Base-by-base conservation (phyloP, 2,888 invertebrate genomes). In the Eupithecia inturbata region DNA sequence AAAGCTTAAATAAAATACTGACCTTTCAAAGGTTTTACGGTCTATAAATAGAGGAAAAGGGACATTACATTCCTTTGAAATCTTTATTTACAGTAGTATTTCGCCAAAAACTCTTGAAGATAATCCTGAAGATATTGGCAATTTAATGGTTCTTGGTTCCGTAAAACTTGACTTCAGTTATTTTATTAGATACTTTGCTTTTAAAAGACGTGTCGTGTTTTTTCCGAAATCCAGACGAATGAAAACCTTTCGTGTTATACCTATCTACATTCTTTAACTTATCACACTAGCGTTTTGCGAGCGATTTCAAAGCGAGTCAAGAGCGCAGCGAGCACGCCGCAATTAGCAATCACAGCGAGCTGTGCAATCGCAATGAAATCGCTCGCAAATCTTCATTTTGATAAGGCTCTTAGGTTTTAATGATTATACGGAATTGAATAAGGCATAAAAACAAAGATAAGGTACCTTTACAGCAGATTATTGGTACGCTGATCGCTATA, bases 111-210 rank as follows among this genome's bases (percentile, higher is more conserved):
- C 33, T 63, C 63, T 22, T 53, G n/a, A 33, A 31, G 63, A 63
- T 63, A 63, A 63, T 63, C 63, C n/a, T n/a, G 12, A 53, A 63
- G 33, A 63, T 63, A 33, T 63, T 33, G 63, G 63, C 62, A 62
- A 31, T 62, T 28, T 62, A 62, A 62, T 62, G 62, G 62, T 31
- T 19, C 31, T 62, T 28, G 63, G 63, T 33, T 63, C 19, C 14
- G 60, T 66, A 67, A 67, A 71, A 41, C 67, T 41, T 39, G 26
- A 62, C 49, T 68, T 39, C 62, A 45, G 68, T 28, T 68, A 33
- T 63, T 33, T 63, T 63, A 63, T 63, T 33, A 31, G 31, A 19
- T 33, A 63, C 19, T 63, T 63, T n/a, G n/a, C 10, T 3, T 62
- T 16, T 63, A 12, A 22, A 53, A 53, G 53, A 53, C 22, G 12